Conservation (phyloP, 2,113 vertebrate species). For the Rhipidura dahli region DNA sequence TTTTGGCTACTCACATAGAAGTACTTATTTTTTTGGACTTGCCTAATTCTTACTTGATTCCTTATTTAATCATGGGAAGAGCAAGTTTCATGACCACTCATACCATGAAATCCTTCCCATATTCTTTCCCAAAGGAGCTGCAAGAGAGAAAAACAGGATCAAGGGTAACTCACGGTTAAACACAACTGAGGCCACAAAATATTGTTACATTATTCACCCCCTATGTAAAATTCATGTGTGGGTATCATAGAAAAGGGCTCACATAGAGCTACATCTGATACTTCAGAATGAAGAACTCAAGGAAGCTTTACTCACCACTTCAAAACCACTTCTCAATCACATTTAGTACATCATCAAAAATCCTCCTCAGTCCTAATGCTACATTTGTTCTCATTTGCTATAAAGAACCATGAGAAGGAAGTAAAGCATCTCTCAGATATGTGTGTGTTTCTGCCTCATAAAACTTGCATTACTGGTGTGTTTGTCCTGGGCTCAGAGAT, state of each 20-base stretch:
- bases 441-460: background rate
- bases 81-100: background rate
- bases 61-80: background rate
- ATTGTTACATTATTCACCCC: background rate
- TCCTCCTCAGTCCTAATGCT: background rate
- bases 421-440: background rate
- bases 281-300: background rate
- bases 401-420: background rate
- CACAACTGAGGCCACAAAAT: background rate
- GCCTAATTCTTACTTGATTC: background rate
- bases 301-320: background rate
- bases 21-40: background rate
- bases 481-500: fast-evolving
- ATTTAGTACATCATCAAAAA: background rate
- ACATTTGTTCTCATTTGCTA: background rate
- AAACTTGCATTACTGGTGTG: fast-evolving
- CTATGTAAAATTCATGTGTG: fast-evolving
- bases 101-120: background rate
- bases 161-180: background rate
- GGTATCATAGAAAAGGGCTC: background rate
- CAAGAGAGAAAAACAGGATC: background rate
- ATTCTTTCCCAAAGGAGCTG: background rate
- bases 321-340: background rate
- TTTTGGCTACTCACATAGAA: background rate
- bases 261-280: background rate